These are phyloP conservation scores for Taenaris catops DNA, from an alignment of 2,888 invertebrate genomes.

Conservation along the genomic window DNA sequence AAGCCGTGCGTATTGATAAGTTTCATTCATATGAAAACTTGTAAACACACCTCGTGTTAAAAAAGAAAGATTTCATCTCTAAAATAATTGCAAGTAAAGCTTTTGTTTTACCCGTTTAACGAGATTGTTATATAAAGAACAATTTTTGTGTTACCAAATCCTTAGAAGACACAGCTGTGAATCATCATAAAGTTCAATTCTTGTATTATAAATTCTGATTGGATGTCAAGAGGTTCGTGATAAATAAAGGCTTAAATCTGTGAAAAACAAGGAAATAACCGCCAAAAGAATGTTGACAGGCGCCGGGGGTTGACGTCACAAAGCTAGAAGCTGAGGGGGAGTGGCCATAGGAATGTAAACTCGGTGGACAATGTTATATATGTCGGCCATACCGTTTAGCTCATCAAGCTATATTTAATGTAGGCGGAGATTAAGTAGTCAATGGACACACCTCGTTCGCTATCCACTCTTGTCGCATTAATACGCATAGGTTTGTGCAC, in stretches of 20 bases:
- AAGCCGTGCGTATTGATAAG: too few species aligned
- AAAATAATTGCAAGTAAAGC: too few species aligned
- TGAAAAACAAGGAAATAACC: slow-evolving; percentile 24
- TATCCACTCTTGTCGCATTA: slow-evolving; percentile 23
- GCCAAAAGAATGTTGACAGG: slow-evolving; percentile 18
- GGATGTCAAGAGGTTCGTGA: slow-evolving; percentile 9
- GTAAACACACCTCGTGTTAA: too few species aligned
- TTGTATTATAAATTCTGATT: slow-evolving; percentile 7
- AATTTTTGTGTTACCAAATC: too few species aligned
- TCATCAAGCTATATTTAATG: slow-evolving; percentile 31
- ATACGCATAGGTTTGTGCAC: slow-evolving; percentile 24
- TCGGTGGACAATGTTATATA: slow-evolving; percentile 17
- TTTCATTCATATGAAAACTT: too few species aligned
- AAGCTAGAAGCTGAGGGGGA: slow-evolving; percentile 19
- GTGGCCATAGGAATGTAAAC: slow-evolving; percentile 21
- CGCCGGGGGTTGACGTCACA: slow-evolving; percentile 25
- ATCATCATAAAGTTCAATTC: too few species aligned
- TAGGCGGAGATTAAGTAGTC: slow-evolving; percentile 31
- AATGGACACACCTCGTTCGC: slow-evolving; percentile 33
- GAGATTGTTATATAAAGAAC: too few species aligned
- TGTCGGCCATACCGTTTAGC: slow-evolving; percentile 23
- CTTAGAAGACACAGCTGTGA: too few species aligned
- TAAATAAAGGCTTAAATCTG: slow-evolving; percentile 8
- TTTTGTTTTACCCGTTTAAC: too few species aligned
- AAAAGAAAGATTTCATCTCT: too few species aligned